These are phyloP conservation scores for Pao palembangensis DNA, from an alignment of 2,113 vertebrate species.

Conservation along the genomic window DNA sequence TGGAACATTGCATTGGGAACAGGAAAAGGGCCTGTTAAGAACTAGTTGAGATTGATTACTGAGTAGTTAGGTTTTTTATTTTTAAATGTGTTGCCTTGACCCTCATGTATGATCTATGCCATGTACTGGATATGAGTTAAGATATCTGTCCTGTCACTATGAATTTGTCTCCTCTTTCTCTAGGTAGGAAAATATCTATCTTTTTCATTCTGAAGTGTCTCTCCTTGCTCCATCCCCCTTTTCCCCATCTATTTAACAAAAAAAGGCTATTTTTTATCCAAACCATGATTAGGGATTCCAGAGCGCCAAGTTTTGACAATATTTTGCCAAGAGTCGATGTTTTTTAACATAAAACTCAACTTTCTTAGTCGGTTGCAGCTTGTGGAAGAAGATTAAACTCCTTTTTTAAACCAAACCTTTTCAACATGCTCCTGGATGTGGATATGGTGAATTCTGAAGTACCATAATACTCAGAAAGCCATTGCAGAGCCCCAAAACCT, in stretches of 20 bases:
- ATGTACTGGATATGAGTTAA: slow-evolving; percentile 69
- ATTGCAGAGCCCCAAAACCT: slow-evolving; percentile 11
- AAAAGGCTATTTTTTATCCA: slow-evolving; percentile 42
- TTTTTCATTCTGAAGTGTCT: slow-evolving; percentile 57
- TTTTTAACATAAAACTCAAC: slow-evolving; percentile 17
- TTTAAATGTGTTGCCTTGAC: slow-evolving; percentile 64
- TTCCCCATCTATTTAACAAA: slow-evolving; percentile 35
- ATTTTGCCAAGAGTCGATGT: no score
- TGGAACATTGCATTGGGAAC: slow-evolving; percentile 42
- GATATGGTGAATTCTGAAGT: slow-evolving; percentile 39
- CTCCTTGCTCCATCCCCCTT: slow-evolving; percentile 8
- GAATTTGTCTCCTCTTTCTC: slow-evolving; percentile 34
- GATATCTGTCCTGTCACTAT: slow-evolving; percentile 51
- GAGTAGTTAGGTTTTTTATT: slow-evolving; percentile 63
- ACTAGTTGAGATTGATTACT: slow-evolving; percentile 65
- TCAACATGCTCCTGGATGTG: slow-evolving; percentile 35
- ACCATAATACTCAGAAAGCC: slow-evolving; percentile 18
- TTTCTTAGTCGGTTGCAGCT: slow-evolving; percentile 8
- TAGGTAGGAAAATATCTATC: slow-evolving; percentile 61
- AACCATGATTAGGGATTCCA: slow-evolving; percentile 3
- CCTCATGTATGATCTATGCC: slow-evolving; percentile 70
- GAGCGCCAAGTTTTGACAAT: slow-evolving; percentile 4
- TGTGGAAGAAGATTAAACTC: slow-evolving; percentile 23
- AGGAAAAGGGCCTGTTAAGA: slow-evolving; percentile 40
- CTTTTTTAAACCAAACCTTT: not conserved